Conservation (phyloP, 1,140 invertebrate genomes). For the Eriosoma lanigerum region DNA sequence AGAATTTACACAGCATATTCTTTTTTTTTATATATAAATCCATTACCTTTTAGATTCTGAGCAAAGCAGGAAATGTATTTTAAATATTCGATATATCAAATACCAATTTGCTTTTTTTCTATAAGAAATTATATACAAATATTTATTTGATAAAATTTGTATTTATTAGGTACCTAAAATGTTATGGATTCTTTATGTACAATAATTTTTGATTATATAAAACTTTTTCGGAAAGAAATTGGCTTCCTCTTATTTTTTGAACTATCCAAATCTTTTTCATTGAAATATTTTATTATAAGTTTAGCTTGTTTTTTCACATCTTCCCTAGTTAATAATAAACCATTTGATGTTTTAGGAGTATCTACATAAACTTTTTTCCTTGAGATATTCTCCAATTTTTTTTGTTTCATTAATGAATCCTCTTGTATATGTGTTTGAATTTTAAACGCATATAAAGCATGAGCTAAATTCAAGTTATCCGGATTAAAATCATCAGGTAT, state of each 20-base stretch:
- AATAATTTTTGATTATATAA: not conserved
- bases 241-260: slow-evolving; percentile 35
- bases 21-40: no score
- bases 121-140: no score
- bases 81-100: no score
- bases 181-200: no score
- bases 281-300: not conserved
- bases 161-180: no score
- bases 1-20: no score
- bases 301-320: slow-evolving; percentile 13
- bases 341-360: not conserved
- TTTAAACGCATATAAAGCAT: slow-evolving; percentile 1
- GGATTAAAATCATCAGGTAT: not conserved
- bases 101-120: no score
- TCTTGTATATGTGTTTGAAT: not conserved
- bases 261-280: slow-evolving; percentile 10
- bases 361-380: not conserved
- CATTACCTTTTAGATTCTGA: no score
- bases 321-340: not conserved
- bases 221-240: slow-evolving; percentile 32
- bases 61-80: no score
- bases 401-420: not conserved
- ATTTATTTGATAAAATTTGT: no score
- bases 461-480: not conserved
- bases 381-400: not conserved